phyloP scores from a whole-genome alignment of 2,113 vertebrate genomes.

The Anseranas semipalmata region DNA sequence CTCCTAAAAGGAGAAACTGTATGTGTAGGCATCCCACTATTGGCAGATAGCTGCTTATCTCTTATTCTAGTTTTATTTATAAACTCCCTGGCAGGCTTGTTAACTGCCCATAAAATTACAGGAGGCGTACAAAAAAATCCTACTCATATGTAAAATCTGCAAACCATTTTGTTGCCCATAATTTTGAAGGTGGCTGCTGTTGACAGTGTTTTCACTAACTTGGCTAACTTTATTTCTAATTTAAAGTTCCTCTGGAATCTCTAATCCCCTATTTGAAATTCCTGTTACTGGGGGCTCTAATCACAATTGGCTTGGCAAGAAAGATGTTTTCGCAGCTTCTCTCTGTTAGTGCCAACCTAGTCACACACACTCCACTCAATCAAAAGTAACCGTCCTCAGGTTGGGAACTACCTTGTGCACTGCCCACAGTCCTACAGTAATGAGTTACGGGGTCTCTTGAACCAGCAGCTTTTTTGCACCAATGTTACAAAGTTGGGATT shows the following conservation, averaged over 20 bases:
- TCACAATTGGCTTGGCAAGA: slow-evolving; percentile 1
- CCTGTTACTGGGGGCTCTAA: neutral
- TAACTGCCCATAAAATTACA: neutral
- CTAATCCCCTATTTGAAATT: slow-evolving; percentile 39
- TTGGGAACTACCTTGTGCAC: neutral
- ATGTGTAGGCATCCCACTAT: neutral
- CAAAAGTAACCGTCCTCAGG: neutral
- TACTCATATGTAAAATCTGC: neutral
- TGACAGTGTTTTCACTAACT: neutral
- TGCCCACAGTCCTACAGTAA: neutral
- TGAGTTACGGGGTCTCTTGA: neutral
- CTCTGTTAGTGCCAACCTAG: neutral
- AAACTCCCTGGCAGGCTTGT: neutral
- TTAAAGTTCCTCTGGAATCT: neutral
- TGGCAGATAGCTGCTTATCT: neutral
- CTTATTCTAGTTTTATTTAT: neutral
- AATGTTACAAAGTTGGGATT: neutral
- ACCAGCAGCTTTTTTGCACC: neutral
- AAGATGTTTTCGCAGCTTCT: neutral
- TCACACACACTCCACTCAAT: neutral
- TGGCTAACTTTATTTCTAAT: neutral
- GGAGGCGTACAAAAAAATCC: neutral
- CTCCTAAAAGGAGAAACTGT: neutral
- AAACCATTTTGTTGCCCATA: neutral
- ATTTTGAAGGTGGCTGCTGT: neutral